Percentiles rank a stretch among this genome's conserved stretches.
These are phyloP conservation scores for Spea bombifrons DNA, from an alignment of 2,113 vertebrate species.

Conservation along the genomic window DNA sequence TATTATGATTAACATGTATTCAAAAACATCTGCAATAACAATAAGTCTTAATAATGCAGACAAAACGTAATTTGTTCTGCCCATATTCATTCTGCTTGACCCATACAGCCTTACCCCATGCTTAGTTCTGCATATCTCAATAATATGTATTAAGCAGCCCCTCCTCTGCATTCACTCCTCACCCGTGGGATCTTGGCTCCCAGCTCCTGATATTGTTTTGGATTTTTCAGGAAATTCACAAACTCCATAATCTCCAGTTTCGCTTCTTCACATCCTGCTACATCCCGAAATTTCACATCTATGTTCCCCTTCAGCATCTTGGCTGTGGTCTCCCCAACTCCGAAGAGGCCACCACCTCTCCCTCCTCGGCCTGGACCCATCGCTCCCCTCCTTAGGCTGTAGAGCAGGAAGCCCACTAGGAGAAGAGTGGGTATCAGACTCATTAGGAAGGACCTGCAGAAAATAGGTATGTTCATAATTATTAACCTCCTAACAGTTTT, in stretches of 20 bases:
- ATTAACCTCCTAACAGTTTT: not conserved
- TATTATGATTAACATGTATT: no score
- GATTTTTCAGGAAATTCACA: conserved; percentile 70
- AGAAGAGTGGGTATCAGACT: conserved; percentile 61
- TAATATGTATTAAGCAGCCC: no score
- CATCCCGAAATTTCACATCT: conserved; percentile 59
- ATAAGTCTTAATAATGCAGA: not conserved
- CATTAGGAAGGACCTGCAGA: conserved; percentile 59
- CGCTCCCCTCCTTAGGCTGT: conserved; percentile 54
- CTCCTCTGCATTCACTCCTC: not conserved
- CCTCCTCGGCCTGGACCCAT: conserved; percentile 55
- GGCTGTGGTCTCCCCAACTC: conserved; percentile 63
- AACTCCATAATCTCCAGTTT: conserved; percentile 69
- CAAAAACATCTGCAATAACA: no score
- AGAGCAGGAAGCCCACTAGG: conserved; percentile 62
- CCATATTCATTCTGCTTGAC: no score
- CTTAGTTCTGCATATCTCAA: no score
- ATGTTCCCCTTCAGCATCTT: conserved; percentile 61
- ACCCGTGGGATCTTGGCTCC: conserved; percentile 71
- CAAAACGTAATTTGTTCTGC: not conserved
- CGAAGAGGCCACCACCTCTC: conserved; percentile 57
- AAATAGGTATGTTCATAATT: conserved; percentile 1
- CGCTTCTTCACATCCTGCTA: conserved; percentile 68
- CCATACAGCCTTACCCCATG: no score
- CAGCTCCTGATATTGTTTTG: conserved; percentile 65